Base-by-base conservation (phyloP, 2,888 invertebrate species). In the Nymphalis polychloros region DNA sequence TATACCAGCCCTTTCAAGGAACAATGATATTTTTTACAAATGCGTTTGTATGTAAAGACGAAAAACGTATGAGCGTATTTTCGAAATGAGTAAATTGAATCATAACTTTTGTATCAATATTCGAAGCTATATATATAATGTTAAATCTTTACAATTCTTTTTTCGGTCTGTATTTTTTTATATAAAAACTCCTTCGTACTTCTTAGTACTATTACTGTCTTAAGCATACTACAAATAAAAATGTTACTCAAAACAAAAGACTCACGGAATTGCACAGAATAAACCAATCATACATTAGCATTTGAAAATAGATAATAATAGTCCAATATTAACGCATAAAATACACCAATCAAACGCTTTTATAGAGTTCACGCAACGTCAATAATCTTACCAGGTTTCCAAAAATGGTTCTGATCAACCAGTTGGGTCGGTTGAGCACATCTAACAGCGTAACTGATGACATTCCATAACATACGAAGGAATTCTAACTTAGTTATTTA, bases 1-100 rank as follows among this genome's bases (percentile, higher is more conserved):
- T 53, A 63, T 52, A 68, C 61, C 53, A 66, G 64, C 57, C 72
- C 70, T 68, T 72, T 69, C 70, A 70, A 67, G 70, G 70, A 61
- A 70, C 70, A 70, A 70, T 67, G 64, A 61, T 63, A 53, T 50
- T 53, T 67, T 64, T 70, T 59, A 31, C 31, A 17, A 27, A 23
- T 17, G 31, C 35, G 16, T 57, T 1, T 35, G 23, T 31, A 5
- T 31, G n/a, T 57, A 27, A 35, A 57, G 57, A 41, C 41, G 35
- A 57, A 57, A 41, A n/a, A 7, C 55, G 27, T 6, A 31, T 13
- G 10, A 41, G 19, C 19, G n/a, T 19, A n/a, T 31, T 41, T 41
- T 19, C 57, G 19, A 41, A 57, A 57, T 41, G 35, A 57, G 19
- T 17, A 20, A 41, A 57, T 19, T 41, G 35, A 19, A 35, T 57